Evolutionary conservation across 2,888 invertebrate species (phyloP).

Genomic region (Eupithecia vulgata): DNA sequence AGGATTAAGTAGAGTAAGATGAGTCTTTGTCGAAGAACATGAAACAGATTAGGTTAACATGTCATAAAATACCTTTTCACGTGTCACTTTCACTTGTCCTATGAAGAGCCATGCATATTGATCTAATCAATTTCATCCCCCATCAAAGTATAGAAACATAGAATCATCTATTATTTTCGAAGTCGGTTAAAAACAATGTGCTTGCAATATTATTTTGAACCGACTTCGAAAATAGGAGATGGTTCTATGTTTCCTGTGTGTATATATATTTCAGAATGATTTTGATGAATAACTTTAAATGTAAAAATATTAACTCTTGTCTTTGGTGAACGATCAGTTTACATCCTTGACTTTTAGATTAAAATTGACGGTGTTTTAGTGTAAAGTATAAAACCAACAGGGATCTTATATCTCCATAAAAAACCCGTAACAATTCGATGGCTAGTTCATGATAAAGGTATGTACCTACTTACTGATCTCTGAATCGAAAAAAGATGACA

Average conservation of each 20-base stretch:
- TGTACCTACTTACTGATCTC: slow-evolving; percentile 3
- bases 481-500: slow-evolving; percentile 27
- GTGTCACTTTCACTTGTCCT: no score
- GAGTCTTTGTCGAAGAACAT: neutral
- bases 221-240: no score
- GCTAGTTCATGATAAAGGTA: slow-evolving; percentile 7
- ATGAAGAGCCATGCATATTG: no score
- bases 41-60: neutral
- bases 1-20: neutral
- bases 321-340: neutral
- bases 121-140: no score
- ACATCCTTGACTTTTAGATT: neutral
- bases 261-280: no score
- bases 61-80: no score
- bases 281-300: no score
- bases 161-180: no score
- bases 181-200: no score
- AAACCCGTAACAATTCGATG: slow-evolving; percentile 5
- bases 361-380: neutral
- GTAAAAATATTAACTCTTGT: neutral
- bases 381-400: neutral
- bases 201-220: no score
- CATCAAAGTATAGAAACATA: no score
- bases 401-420: neutral
- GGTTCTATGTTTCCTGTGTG: no score